Conservation (phyloP, 2,797 vertebrate species). For the Tinamus major region DNA sequence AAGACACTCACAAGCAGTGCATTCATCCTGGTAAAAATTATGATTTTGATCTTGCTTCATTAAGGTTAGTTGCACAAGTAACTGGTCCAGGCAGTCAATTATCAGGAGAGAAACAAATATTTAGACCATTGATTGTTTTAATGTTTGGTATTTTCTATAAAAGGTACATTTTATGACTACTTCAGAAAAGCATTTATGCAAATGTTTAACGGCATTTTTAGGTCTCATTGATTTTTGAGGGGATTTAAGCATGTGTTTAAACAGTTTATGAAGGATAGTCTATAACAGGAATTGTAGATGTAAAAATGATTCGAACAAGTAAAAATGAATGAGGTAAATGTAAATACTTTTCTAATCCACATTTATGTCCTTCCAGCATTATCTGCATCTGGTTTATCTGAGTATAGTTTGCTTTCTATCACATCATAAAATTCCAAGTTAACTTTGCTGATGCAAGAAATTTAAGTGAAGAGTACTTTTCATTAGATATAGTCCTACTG, state of each 20-base stretch:
- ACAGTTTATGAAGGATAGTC: not conserved
- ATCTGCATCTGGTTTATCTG: not conserved
- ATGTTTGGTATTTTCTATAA: not conserved
- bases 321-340: not conserved
- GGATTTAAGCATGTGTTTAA: not conserved
- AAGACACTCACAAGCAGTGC: not conserved
- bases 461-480: not conserved
- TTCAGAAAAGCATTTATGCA: not conserved
- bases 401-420: not conserved
- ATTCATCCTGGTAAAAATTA: not conserved
- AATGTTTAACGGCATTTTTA: not conserved
- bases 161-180: not conserved
- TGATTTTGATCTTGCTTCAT: not conserved
- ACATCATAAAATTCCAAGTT: not conserved
- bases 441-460: not conserved
- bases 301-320: not conserved
- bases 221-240: not conserved
- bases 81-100: not conserved
- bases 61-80: not conserved
- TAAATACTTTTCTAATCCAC: not conserved
- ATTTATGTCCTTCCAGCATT: not conserved
- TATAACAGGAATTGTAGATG: not conserved
- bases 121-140: not conserved
- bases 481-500: not conserved
- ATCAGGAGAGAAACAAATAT: not conserved